Evolutionary conservation across 2,888 invertebrate genomes (phyloP).

Genomic region (Xylota segnis): DNA sequence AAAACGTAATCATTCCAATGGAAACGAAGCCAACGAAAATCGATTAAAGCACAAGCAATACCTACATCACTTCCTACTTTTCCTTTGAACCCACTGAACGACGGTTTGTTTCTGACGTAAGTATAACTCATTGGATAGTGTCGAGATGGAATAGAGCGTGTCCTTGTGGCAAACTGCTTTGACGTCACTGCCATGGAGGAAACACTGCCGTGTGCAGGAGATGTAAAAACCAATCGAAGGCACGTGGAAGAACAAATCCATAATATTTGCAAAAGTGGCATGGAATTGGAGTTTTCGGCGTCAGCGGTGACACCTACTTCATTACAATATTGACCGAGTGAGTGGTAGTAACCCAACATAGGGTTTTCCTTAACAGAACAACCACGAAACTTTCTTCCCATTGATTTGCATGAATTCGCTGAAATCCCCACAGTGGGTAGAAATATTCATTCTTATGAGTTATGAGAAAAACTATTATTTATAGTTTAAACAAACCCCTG

Average conservation of each 20-base stretch:
- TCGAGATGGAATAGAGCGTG: not conserved
- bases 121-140: not conserved
- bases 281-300: not conserved
- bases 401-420: too few species aligned
- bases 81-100: not conserved
- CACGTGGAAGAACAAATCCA: not conserved
- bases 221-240: not conserved
- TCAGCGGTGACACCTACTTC: too few species aligned
- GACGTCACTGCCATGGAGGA: slow-evolving; percentile 1
- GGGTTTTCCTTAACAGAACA: too few species aligned
- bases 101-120: slow-evolving; percentile 4
- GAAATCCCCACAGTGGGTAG: too few species aligned
- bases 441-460: too few species aligned
- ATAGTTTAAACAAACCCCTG: too few species aligned
- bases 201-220: not conserved
- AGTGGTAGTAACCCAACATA: too few species aligned
- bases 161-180: not conserved
- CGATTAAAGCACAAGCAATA: not conserved
- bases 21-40: not conserved
- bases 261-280: not conserved
- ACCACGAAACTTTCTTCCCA: too few species aligned
- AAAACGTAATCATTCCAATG: not conserved
- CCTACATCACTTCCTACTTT: not conserved
- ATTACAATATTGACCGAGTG: too few species aligned
- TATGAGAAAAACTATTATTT: too few species aligned